phyloP scores from a whole-genome alignment of 92 coral and sea anemone species.

The Actinernus sp. region DNA sequence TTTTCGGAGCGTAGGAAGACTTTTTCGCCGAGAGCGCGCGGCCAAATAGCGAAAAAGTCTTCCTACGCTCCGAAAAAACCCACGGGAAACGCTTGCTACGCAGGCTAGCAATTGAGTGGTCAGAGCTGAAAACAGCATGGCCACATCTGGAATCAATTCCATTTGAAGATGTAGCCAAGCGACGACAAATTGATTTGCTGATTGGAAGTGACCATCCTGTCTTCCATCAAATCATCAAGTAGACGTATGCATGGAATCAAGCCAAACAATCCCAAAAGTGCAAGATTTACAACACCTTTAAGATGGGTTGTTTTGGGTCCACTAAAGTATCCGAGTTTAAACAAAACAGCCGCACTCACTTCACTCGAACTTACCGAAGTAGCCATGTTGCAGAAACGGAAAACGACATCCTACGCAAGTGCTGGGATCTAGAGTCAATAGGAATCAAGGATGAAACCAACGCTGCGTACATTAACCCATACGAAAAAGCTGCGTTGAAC shows the following conservation, averaged over 20 bases:
- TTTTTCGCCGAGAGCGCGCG: no score
- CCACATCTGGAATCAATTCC: conserved; percentile 33
- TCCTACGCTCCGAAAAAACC: no score
- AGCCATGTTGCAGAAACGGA: conserved; percentile 11
- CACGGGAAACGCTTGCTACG: no score
- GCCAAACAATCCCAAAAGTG: conserved; percentile 34
- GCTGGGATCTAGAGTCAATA: conserved; percentile 42
- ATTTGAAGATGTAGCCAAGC: conserved; percentile 30
- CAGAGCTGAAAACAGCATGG: conserved; percentile 52
- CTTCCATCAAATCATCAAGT: no score
- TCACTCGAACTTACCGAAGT: conserved; percentile 43
- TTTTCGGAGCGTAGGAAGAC: no score
- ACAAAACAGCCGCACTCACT: conserved; percentile 14
- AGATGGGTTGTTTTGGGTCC: conserved; percentile 62
- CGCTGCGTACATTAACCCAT: conserved; percentile 4
- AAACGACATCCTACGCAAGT: conserved; percentile 23
- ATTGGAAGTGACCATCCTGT: no score
- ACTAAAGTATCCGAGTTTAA: conserved; percentile 20
- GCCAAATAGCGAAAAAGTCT: no score
- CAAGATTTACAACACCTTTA: conserved; percentile 31
- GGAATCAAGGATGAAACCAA: conserved; percentile 30
- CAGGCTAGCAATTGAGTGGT: conserved; percentile 57
- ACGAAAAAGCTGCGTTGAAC: conserved; percentile 35
- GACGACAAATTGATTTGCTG: conserved; percentile 43
- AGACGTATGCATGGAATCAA: conserved; percentile 4